A percentile compares a stretch with the other conserved stretches of the same genome.
Evolutionary conservation across 2,888 invertebrate species (phyloP).

Genomic region (Ramazzottius varieornatus): DNA sequence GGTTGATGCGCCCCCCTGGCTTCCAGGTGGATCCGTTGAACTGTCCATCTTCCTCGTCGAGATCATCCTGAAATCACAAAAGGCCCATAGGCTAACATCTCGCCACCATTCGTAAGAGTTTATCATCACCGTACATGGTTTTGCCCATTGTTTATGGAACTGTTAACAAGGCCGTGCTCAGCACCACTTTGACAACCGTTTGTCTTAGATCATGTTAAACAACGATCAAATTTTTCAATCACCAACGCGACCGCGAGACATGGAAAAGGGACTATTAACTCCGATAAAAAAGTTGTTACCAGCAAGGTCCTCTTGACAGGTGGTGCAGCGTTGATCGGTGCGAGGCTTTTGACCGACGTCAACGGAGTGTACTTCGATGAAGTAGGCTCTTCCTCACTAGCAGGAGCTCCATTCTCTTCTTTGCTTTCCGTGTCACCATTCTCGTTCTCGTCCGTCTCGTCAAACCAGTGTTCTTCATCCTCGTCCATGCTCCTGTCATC

Average conservation of each 20-base stretch:
- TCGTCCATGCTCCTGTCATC: constrained; percentile 81
- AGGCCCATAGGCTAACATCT: constrained; percentile 10
- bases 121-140: no score
- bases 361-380: neutral
- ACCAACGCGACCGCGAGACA: no score
- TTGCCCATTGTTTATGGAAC: no score
- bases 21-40: constrained; percentile 10
- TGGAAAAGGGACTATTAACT: no score
- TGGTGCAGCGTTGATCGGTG: neutral
- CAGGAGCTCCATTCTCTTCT: neutral
- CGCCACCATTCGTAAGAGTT: neutral
- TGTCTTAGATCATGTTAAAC: no score
- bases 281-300: no score
- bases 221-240: no score
- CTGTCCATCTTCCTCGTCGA: neutral
- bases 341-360: neutral
- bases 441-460: constrained; percentile 75
- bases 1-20: constrained; percentile 7
- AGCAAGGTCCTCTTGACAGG: neutral
- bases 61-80: neutral
- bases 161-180: no score
- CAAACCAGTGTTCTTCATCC: constrained; percentile 97
- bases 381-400: neutral
- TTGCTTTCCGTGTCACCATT: constrained; percentile 26
- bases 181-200: no score